Conservation (phyloP, 2,797 vertebrate species). For the Acipenser ruthenus region DNA sequence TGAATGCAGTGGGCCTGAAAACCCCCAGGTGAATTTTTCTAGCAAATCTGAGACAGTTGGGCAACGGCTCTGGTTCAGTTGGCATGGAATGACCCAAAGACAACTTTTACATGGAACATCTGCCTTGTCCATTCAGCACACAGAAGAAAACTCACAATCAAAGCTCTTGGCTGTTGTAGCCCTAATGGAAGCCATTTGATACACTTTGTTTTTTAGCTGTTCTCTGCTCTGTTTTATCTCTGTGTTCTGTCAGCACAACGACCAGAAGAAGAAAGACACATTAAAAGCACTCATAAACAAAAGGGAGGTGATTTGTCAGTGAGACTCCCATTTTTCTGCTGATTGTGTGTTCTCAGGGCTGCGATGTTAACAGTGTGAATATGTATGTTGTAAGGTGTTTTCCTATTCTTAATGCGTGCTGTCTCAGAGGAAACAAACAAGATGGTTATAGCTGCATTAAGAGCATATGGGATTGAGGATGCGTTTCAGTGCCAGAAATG, state of each 20-base stretch:
- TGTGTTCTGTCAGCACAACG: constrained; percentile 48
- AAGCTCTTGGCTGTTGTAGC: too few relatives aligned
- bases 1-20: too few relatives aligned
- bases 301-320: constrained; percentile 30
- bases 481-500: constrained; percentile 48
- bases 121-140: too few relatives aligned
- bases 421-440: constrained; percentile 42
- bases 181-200: too few relatives aligned
- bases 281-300: constrained; percentile 37
- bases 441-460: constrained; percentile 43
- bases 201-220: too few relatives aligned
- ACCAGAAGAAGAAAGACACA: constrained; percentile 20
- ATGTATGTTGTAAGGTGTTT: constrained; percentile 65
- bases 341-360: constrained; percentile 38
- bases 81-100: too few relatives aligned
- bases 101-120: too few relatives aligned
- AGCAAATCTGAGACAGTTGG: too few relatives aligned
- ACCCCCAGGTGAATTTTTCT: too few relatives aligned
- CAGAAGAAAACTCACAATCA: too few relatives aligned
- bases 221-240: too few relatives aligned
- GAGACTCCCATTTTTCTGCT: constrained; percentile 17
- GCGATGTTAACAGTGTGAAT: constrained; percentile 46
- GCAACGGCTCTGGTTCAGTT: too few relatives aligned
- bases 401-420: constrained; percentile 50
- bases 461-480: constrained; percentile 27